Percentiles rank a stretch among this genome's conserved stretches.
Evolutionary conservation across 92 coral and sea anemone genomes (phyloP).

Genomic region (Galaxea fascicularis): DNA sequence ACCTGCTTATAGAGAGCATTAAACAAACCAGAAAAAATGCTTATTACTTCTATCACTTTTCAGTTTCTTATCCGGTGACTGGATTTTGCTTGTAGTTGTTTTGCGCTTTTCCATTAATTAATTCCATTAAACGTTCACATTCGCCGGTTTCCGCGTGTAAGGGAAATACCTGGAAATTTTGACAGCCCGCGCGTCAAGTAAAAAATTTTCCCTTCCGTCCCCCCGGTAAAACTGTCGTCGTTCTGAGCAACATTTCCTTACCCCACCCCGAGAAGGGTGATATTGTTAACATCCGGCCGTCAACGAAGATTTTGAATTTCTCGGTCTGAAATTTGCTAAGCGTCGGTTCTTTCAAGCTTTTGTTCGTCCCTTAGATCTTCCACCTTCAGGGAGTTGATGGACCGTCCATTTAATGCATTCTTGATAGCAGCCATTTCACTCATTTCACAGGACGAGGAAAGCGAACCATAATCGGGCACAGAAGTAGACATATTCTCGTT

Average conservation of each 20-base stretch:
- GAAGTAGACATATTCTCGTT: too few species aligned
- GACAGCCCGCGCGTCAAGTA: slow-evolving; percentile 23
- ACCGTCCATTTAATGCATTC: slow-evolving; percentile 26
- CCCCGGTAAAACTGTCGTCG: slow-evolving; percentile 1
- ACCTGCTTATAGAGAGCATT: slow-evolving; percentile 3
- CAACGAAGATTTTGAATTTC: slow-evolving; percentile 27
- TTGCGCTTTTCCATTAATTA: slow-evolving; percentile 19
- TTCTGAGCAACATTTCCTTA: slow-evolving; percentile 4
- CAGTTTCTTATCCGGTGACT: slow-evolving; percentile 24
- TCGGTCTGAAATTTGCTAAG: slow-evolving; percentile 26
- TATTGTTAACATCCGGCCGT: background rate
- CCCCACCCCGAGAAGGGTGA: slow-evolving; percentile 17
- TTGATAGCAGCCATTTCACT: slow-evolving; percentile 21
- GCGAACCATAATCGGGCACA: too few species aligned
- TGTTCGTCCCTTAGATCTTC: slow-evolving; percentile 28
- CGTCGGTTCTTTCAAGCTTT: slow-evolving; percentile 32
- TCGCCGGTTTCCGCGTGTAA: background rate
- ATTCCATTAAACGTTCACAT: background rate
- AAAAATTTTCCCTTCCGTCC: slow-evolving; percentile 7
- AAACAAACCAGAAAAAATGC: slow-evolving; percentile 11
- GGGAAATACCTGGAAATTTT: background rate
- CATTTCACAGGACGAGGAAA: too few species aligned
- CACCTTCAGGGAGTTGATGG: slow-evolving; percentile 22
- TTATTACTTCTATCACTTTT: slow-evolving; percentile 16
- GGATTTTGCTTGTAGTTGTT: slow-evolving; percentile 17